Percentiles rank a stretch among this genome's conserved stretches.
Evolutionary conservation across 2,797 vertebrate species (phyloP).

Genomic region (Alfaro cultratus): DNA sequence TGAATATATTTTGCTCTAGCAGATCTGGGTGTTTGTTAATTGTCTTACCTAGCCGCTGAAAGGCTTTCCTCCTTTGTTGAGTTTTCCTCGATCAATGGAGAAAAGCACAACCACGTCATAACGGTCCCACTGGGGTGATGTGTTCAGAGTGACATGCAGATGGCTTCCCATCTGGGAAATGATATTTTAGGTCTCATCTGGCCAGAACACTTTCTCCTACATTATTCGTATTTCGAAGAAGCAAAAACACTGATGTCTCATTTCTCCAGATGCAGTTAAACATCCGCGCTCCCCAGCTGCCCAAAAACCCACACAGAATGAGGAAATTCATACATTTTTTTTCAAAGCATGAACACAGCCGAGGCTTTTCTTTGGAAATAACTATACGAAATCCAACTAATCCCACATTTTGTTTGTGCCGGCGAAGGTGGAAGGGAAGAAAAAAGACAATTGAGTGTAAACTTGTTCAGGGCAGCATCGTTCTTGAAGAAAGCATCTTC

Average conservation of each 20-base stretch:
- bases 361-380: not conserved
- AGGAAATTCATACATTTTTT: slow-evolving; percentile 49
- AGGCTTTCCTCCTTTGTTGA: not conserved
- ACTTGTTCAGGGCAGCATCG: slow-evolving; percentile 7
- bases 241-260: not conserved
- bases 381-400: not conserved
- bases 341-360: not conserved
- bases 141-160: not conserved
- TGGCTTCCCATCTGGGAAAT: not conserved
- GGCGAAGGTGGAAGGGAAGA: slow-evolving; percentile 84
- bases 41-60: not conserved
- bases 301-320: slow-evolving; percentile 52
- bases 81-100: not conserved
- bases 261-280: slow-evolving; percentile 58
- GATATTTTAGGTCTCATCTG: not conserved
- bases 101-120: not conserved
- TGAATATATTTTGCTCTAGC: slow-evolving; percentile 71
- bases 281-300: slow-evolving; percentile 49
- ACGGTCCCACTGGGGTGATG: not conserved
- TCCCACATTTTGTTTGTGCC: slow-evolving; percentile 8
- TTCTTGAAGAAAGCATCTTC: slow-evolving; percentile 31
- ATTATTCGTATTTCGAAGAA: too few relatives aligned
- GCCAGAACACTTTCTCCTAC: too few relatives aligned
- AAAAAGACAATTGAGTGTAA: slow-evolving; percentile 8
- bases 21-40: slow-evolving; percentile 10